Percentiles rank a stretch among this genome's conserved stretches.
Evolutionary conservation across 37 sponge, comb jelly and placozoan genomes (phyloP).

Genomic region (Agelas oroides): DNA sequence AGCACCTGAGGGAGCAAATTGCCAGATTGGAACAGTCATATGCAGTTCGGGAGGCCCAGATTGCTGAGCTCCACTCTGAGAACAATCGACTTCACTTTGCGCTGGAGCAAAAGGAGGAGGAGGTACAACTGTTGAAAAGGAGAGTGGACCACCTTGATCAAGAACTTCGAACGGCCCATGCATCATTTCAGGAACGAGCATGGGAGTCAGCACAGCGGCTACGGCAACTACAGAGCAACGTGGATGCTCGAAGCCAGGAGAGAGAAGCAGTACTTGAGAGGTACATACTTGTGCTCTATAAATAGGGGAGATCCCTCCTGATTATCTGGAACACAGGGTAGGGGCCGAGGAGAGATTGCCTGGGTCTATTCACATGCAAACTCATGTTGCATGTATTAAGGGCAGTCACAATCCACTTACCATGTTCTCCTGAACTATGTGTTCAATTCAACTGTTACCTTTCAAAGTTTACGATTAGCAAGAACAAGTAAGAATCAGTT

Average conservation of each 20-base stretch:
- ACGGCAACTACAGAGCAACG: conserved; percentile 30
- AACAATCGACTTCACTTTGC: conserved; percentile 19
- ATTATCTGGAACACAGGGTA: too few species aligned
- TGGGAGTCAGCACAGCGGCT: conserved; percentile 20
- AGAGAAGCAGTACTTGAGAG: conserved; percentile 49
- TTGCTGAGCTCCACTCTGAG: conserved; percentile 31
- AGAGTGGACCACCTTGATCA: neutral
- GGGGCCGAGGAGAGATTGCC: too few species aligned
- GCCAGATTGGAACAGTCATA: conserved; percentile 13
- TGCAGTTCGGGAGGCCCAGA: conserved; percentile 32
- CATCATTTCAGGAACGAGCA: conserved; percentile 23
- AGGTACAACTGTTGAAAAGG: conserved; percentile 7
- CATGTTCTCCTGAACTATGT: too few species aligned
- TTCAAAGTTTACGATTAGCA: too few species aligned
- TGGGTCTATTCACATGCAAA: too few species aligned
- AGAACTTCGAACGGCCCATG: conserved; percentile 26
- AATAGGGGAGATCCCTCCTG: too few species aligned
- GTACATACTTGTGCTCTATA: too few species aligned
- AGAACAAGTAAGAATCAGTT: too few species aligned
- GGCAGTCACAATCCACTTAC: too few species aligned
- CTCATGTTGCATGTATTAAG: too few species aligned
- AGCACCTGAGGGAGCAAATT: conserved; percentile 42
- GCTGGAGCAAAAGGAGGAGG: conserved; percentile 8
- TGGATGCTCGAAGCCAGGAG: conserved; percentile 30
- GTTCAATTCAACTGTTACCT: too few species aligned